These are phyloP conservation scores for Dromas ardeola DNA, from an alignment of 2,113 vertebrate genomes.

Conservation along the genomic window DNA sequence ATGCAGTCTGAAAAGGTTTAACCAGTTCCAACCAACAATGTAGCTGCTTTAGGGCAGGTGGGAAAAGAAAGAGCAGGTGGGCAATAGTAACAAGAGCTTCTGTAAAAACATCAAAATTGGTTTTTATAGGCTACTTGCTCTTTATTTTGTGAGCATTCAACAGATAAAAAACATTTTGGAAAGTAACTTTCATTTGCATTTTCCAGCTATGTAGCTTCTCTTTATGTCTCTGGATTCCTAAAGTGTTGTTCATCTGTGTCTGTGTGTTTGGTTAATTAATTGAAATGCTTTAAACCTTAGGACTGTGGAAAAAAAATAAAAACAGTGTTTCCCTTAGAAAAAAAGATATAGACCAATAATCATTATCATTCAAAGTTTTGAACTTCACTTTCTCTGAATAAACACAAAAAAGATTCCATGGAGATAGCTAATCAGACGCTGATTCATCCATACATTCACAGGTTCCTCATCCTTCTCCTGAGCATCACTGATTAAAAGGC, in stretches of 20 bases:
- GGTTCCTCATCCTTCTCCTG: not conserved
- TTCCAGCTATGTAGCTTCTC: not conserved
- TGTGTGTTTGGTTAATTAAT: not conserved
- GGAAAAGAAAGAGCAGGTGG: not conserved
- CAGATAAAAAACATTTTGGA: not conserved
- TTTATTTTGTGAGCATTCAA: not conserved
- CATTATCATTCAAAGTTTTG: not conserved
- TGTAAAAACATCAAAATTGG: not conserved
- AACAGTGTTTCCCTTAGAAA: not conserved
- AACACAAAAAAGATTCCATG: not conserved
- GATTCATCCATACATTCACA: not conserved
- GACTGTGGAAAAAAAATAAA: not conserved
- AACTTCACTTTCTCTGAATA: not conserved
- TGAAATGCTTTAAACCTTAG: not conserved
- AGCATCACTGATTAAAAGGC: not conserved
- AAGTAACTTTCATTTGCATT: not conserved
- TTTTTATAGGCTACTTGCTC: not conserved
- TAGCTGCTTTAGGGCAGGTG: not conserved
- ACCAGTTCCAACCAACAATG: rapidly evolving
- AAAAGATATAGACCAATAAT: not conserved
- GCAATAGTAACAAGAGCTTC: not conserved
- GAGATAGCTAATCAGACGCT: not conserved
- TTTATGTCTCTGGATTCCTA: not conserved
- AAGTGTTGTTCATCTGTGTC: not conserved
- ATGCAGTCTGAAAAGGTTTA: not conserved